phyloP scores from a whole-genome alignment of 2,888 invertebrate species.

The Eueremaeus valkanovi region DNA sequence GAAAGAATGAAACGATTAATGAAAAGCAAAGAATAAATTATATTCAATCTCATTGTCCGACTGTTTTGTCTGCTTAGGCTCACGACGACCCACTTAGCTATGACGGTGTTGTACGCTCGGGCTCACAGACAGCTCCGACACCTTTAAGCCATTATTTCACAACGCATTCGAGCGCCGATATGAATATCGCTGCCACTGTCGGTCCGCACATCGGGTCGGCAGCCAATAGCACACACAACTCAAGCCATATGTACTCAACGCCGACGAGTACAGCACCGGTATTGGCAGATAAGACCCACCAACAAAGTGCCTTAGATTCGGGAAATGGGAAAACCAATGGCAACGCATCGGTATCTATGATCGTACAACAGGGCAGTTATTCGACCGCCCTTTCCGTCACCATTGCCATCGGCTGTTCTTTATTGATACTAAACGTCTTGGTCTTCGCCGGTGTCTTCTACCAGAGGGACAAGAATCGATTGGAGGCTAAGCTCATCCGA shows the following conservation, averaged over 20 bases:
- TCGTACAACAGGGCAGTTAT: slow-evolving; percentile 59
- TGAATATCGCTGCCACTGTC: slow-evolving; percentile 22
- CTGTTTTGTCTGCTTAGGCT: slow-evolving; percentile 59
- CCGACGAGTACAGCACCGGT: slow-evolving; percentile 18
- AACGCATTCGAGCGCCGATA: slow-evolving; percentile 27
- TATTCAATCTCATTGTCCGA: not conserved
- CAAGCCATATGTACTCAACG: not conserved
- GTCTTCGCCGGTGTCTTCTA: slow-evolving; percentile 47
- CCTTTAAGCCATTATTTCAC: slow-evolving; percentile 34
- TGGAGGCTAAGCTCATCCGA: slow-evolving; percentile 43
- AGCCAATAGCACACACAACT: slow-evolving; percentile 2
- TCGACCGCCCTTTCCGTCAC: slow-evolving; percentile 86
- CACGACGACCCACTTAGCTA: slow-evolving; percentile 81
- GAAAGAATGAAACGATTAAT: slow-evolving; percentile 3
- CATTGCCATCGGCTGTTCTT: slow-evolving; percentile 60
- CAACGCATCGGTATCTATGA: slow-evolving; percentile 42
- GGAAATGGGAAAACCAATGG: not conserved
- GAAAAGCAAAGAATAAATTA: not conserved
- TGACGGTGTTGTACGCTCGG: slow-evolving; percentile 72
- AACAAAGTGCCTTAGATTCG: slow-evolving; percentile 41
- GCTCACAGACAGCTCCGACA: slow-evolving; percentile 32
- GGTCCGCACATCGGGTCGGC: not conserved
- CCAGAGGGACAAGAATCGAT: slow-evolving; percentile 44
- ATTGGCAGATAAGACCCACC: slow-evolving; percentile 19
- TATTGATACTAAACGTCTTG: slow-evolving; percentile 46